Evolutionary conservation across 1,140 invertebrate species (phyloP).

Genomic region (Pseudomyrmex cubaensis): DNA sequence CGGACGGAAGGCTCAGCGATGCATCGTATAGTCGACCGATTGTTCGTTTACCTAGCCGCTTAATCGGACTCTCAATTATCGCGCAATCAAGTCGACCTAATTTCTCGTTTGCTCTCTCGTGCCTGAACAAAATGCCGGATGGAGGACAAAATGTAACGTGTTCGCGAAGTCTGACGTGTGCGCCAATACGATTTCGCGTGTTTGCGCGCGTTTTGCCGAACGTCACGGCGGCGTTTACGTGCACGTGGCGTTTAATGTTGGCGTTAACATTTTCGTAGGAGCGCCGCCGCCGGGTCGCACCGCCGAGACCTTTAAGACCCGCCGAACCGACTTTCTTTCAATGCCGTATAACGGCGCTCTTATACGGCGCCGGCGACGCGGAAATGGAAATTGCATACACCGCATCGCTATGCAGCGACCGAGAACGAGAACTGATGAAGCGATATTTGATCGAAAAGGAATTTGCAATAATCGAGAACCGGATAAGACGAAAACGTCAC

Average conservation of each 20-base stretch:
- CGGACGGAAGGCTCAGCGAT: background rate
- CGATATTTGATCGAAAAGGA: constrained; percentile 4
- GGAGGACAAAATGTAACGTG: constrained; percentile 55
- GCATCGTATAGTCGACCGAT: constrained; percentile 12
- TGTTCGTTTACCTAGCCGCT: constrained; percentile 51
- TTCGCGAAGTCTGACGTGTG: constrained; percentile 32
- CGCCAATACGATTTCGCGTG: constrained; percentile 51
- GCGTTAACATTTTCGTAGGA: constrained; percentile 53
- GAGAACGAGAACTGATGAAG: background rate
- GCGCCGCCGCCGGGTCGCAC: constrained; percentile 32
- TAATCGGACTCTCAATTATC: constrained; percentile 60
- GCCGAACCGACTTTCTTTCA: constrained; percentile 52
- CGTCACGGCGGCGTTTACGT: constrained; percentile 41
- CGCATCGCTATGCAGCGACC: constrained; percentile 18
- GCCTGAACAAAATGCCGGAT: constrained; percentile 19
- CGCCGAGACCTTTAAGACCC: constrained; percentile 54
- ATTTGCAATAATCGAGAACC: background rate
- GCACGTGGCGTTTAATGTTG: constrained; percentile 50
- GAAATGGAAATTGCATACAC: constrained; percentile 54
- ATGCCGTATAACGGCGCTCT: constrained; percentile 29
- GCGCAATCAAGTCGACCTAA: constrained; percentile 60
- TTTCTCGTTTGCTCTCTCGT: constrained; percentile 41
- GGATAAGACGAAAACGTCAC: background rate
- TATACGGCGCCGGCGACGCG: constrained; percentile 20
- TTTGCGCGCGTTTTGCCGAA: constrained; percentile 39